Evolutionary conservation across 2,888 invertebrate genomes (phyloP), one percentile per base, ranked within the genome.

Genomic region (Ochropacha duplaris): DNA sequence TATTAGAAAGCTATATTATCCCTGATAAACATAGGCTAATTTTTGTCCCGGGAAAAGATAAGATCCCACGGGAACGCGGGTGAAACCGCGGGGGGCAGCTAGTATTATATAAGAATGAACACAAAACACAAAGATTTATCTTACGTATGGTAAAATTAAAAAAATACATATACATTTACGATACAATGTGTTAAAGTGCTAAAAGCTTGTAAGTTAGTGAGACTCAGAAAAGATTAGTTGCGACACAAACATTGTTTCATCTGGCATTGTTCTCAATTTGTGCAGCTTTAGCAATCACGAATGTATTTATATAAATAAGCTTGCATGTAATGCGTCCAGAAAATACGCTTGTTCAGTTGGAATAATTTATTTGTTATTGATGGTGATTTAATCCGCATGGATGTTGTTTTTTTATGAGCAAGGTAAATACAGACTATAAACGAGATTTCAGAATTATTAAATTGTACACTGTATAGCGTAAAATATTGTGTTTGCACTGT

Each of bases 221-320:
- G 54, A 61, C 61, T 63, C 51, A 64, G 66, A 65, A 68, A 66
- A 59, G 44, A 59, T 51, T 51, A 26, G 34, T 77, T 72, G 62
- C 76, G 63, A 66, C 68, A 77, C 54, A 54, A 63, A 59, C 57
- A 49, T 54, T 57, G 59, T 71, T 76, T 71, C 69, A 65, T 66
- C 63, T 69, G 56, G 66, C 72, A 76, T 76, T 76, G 75, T 77
- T 75, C 64, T 57, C 55, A 57, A 60, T 44, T 54, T 28, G 54
- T 55, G 65, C 44, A 58, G 65, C 58, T 62, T 52, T 52, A 19
- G 52, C 31, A 52, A 52, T 52, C 31, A 31, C 11, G 14, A 31
- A 31, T 28, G 24, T 52, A 31, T 22, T 52, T 52, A 31, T 19
- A 44, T 44, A 19, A 44, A 19, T 19, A 44, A 44, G 44, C 44